Evolutionary conservation across 92 coral and sea anemone genomes (phyloP).

Genomic region (Isaurus tuberculatus): DNA sequence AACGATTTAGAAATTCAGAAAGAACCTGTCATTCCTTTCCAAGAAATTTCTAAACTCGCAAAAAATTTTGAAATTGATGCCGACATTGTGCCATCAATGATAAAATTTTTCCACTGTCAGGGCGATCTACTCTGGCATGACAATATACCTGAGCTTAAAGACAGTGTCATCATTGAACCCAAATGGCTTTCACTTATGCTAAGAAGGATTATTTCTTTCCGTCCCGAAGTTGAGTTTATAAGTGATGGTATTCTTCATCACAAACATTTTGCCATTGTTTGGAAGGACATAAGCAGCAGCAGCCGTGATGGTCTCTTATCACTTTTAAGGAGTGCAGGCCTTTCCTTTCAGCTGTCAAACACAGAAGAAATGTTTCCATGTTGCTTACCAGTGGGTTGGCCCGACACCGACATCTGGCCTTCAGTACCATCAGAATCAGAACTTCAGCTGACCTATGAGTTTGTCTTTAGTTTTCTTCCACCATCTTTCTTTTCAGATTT

Average conservation of each 20-base stretch:
- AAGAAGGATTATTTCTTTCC: constrained; percentile 19
- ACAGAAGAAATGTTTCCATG: constrained; percentile 31
- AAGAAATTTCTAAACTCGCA: constrained; percentile 10
- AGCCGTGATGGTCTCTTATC: not conserved
- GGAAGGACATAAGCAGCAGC: constrained; percentile 16
- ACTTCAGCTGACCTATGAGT: constrained; percentile 27
- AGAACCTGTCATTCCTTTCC: constrained; percentile 17
- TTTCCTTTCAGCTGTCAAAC: constrained; percentile 10
- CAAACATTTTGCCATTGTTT: constrained; percentile 1
- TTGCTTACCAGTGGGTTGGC: constrained; percentile 39
- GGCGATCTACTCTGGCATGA: constrained; percentile 39
- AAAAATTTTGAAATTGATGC: not conserved
- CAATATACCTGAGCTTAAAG: constrained; percentile 26
- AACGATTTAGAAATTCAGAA: not conserved
- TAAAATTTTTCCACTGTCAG: constrained; percentile 33
- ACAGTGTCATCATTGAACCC: constrained; percentile 32
- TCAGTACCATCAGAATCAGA: constrained; percentile 14
- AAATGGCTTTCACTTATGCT: constrained; percentile 29
- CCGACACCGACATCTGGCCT: constrained; percentile 35
- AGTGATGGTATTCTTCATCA: constrained; percentile 35
- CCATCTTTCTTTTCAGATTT: constrained; percentile 41
- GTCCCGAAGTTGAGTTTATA: constrained; percentile 33
- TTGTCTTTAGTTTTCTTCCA: constrained; percentile 27
- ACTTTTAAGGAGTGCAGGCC: constrained; percentile 33
- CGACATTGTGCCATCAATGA: constrained; percentile 3